Percentiles rank a stretch among this genome's conserved stretches.
Conservation (phyloP, 1,140 invertebrate genomes). For the Zaprionus taronus region DNA sequence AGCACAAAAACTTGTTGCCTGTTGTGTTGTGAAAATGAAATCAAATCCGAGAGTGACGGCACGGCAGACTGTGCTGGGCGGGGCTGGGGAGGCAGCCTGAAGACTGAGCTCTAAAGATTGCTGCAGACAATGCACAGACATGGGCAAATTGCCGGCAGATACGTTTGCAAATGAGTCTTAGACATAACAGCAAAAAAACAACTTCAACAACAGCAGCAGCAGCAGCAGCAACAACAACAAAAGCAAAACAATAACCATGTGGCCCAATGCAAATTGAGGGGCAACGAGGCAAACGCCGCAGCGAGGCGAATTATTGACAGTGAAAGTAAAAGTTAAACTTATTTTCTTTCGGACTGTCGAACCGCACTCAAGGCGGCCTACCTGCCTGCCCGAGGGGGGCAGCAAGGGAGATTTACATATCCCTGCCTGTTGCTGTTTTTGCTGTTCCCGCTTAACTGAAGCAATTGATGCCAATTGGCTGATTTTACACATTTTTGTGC, state of each 20-base stretch:
- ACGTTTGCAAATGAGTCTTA: conserved; percentile 76
- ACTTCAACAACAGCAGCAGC: conserved; percentile 8
- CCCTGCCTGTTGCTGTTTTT: background rate
- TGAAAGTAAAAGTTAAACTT: conserved; percentile 79
- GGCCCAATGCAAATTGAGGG: conserved; percentile 70
- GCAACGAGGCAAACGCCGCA: conserved; percentile 37
- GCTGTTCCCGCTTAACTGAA: conserved; percentile 18
- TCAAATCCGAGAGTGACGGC: conserved; percentile 63
- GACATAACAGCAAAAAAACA: conserved; percentile 42
- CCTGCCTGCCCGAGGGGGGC: conserved; percentile 15
- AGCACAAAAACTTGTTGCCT: conserved; percentile 16
- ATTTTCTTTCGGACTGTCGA: conserved; percentile 74
- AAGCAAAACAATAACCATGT: conserved; percentile 40
- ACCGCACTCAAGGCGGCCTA: conserved; percentile 29
- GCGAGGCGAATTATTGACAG: conserved; percentile 75
- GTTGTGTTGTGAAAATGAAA: conserved; percentile 73
- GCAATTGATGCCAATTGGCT: conserved; percentile 40
- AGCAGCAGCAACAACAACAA: conserved; percentile 47
- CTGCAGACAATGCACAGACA: conserved; percentile 61
- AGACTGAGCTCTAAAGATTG: conserved; percentile 20
- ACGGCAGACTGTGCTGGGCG: background rate
- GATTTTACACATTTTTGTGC: conserved; percentile 29
- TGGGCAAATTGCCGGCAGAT: conserved; percentile 73
- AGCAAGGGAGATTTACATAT: conserved; percentile 47
- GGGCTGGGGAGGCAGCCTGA: background rate